A percentile compares a stretch with the other conserved stretches of the same genome.
Conservation (phyloP, 2,888 invertebrate species). For the Aleiodes leptofemur region DNA sequence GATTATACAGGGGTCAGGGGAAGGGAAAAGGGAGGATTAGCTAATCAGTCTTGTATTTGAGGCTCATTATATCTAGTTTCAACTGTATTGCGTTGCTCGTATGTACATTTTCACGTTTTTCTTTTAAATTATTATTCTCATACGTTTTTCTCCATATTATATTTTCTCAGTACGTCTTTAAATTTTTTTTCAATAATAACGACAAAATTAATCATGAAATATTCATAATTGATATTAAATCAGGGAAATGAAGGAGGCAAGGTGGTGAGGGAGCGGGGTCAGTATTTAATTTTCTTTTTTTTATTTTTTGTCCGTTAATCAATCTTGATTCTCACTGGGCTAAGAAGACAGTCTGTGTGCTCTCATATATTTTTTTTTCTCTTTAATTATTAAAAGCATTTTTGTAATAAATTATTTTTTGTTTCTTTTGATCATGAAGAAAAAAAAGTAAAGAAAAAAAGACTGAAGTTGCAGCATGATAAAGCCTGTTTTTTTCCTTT, state of each 20-base stretch:
- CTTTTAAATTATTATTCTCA: no score
- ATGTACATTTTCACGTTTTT: constrained; percentile 52
- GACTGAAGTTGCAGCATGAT: background rate
- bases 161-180: constrained; percentile 18
- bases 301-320: constrained; percentile 50
- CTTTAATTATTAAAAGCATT: constrained; percentile 39
- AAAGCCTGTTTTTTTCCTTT: background rate
- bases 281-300: constrained; percentile 16
- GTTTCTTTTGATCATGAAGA: constrained; percentile 3
- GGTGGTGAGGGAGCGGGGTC: background rate
- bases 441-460: constrained; percentile 9
- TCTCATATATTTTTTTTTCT: constrained; percentile 61
- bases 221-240: background rate
- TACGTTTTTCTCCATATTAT: constrained; percentile 18
- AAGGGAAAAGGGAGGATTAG: constrained; percentile 65
- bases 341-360: constrained; percentile 72
- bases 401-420: constrained; percentile 9
- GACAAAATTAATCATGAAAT: constrained; percentile 2
- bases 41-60: constrained; percentile 76
- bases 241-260: background rate
- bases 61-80: constrained; percentile 73
- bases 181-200: background rate
- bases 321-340: constrained; percentile 70
- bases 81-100: constrained; percentile 69
- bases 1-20: constrained; percentile 63